These are phyloP conservation scores for Tupaia tana DNA, from an alignment of 2,113 vertebrate species.

Conservation along the genomic window DNA sequence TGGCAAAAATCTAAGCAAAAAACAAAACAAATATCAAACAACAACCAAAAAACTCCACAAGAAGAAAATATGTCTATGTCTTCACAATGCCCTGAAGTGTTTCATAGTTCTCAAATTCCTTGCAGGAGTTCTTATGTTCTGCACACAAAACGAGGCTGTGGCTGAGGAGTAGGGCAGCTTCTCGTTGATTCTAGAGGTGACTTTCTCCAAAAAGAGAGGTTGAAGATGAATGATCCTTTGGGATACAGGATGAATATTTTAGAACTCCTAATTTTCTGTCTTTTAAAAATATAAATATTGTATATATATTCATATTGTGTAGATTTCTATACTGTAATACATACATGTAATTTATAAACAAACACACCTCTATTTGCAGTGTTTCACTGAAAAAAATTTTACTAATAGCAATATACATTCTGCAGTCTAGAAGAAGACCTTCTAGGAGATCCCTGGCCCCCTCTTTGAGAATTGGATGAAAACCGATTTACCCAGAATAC, in stretches of 20 bases:
- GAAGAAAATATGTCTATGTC: not conserved
- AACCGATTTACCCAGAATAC: not conserved
- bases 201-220: not conserved
- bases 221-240: not conserved
- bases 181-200: not conserved
- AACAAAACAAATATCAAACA: too few species aligned
- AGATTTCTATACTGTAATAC: not conserved
- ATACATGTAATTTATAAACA: not conserved
- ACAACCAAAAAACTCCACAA: not conserved
- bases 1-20: too few species aligned
- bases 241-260: not conserved
- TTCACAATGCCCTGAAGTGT: not conserved
- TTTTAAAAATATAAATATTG: not conserved
- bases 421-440: not conserved
- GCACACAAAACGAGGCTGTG: not conserved
- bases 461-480: not conserved
- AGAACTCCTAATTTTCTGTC: not conserved
- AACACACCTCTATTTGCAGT: not conserved
- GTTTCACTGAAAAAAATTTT: not conserved
- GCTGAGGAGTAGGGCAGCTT: too few species aligned
- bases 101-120: not conserved
- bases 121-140: not conserved
- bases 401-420: rapidly evolving
- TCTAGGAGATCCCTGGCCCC: not conserved
- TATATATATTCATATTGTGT: too few species aligned